Evolutionary conservation across 1,140 invertebrate genomes (phyloP).

Genomic region (Lepidostoma basale): DNA sequence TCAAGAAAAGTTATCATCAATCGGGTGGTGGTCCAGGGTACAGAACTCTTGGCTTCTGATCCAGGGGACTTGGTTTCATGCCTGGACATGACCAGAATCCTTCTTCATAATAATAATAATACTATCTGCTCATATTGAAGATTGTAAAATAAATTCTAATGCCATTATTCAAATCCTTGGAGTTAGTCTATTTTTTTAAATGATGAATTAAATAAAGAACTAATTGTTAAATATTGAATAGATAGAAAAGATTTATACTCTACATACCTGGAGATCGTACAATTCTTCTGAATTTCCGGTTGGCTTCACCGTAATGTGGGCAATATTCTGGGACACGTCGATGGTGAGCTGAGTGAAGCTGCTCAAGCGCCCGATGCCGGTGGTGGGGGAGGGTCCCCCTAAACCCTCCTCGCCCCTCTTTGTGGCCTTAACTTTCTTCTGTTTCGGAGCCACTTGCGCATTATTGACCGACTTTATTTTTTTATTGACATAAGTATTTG

Average conservation of each 20-base stretch:
- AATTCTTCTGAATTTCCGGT: constrained; percentile 26
- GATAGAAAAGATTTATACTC: background rate
- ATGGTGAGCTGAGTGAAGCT: constrained; percentile 30
- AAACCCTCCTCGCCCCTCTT: background rate
- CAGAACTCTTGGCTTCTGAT: no score
- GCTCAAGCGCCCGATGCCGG: background rate
- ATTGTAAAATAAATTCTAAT: no score
- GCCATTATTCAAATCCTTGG: no score
- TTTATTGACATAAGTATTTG: background rate
- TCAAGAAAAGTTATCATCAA: no score
- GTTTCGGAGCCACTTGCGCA: background rate
- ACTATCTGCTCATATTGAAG: no score
- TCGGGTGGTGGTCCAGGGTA: no score
- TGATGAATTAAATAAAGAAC: no score
- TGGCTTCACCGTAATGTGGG: constrained; percentile 32
- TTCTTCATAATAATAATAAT: no score
- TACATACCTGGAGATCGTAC: constrained; percentile 30
- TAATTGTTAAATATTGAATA: background rate
- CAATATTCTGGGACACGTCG: constrained; percentile 21
- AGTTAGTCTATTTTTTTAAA: no score
- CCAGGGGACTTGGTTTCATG: no score
- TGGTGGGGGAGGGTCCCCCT: background rate
- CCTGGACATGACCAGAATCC: no score
- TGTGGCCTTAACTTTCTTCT: constrained; percentile 5
- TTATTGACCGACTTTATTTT: background rate